Percentiles rank a stretch among this genome's conserved stretches.
Evolutionary conservation across 2,797 vertebrate species (phyloP).

Genomic region (Mormyrus proboscirostris): DNA sequence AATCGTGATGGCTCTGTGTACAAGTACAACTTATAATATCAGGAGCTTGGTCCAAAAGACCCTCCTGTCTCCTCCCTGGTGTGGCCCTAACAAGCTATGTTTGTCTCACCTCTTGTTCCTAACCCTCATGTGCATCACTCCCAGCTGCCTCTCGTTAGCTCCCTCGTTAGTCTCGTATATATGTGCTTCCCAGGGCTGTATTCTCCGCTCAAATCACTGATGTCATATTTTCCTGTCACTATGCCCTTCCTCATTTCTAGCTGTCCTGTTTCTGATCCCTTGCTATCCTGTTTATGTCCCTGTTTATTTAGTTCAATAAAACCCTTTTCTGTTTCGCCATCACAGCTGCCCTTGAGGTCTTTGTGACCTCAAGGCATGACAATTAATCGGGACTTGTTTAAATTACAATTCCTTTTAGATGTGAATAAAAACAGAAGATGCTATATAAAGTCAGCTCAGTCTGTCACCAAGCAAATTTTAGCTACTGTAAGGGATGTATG

Average conservation of each 20-base stretch:
- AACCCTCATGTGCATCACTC: not conserved
- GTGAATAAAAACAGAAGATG: not conserved
- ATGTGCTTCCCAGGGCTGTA: not conserved
- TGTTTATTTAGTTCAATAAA: not conserved
- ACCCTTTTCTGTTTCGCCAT: not conserved
- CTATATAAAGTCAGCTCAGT: not conserved
- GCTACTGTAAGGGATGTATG: not conserved
- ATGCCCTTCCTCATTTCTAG: not conserved
- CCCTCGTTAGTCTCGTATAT: not conserved
- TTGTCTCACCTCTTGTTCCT: not conserved
- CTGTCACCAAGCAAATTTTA: not conserved
- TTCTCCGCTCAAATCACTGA: not conserved
- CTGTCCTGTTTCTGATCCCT: not conserved
- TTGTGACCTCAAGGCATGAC: not conserved
- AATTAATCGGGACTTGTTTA: not conserved
- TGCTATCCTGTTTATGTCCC: not conserved
- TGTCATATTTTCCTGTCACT: not conserved
- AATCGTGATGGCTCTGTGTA: not conserved
- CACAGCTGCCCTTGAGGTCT: not conserved
- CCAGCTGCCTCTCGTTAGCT: not conserved
- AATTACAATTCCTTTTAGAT: not conserved
- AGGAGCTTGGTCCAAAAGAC: not conserved
- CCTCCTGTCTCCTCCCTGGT: not conserved
- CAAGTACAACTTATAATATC: not conserved
- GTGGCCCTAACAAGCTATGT: not conserved